Evolutionary conservation across 1,140 invertebrate genomes (phyloP), one percentile per base, ranked within the genome.

Genomic region (Zaprionus taronus): DNA sequence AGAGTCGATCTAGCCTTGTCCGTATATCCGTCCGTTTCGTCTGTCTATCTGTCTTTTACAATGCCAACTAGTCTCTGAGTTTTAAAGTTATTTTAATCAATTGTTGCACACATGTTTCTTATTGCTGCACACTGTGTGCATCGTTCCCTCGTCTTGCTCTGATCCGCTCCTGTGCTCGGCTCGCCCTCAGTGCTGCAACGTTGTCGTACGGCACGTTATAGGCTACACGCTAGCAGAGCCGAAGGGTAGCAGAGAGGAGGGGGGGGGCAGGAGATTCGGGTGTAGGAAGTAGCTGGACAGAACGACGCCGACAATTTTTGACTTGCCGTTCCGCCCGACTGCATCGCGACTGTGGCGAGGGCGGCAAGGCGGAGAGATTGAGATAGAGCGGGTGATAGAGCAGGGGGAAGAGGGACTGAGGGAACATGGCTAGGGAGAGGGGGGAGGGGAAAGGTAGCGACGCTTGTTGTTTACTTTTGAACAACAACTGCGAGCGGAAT

Each of bases 321-420:
- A 89, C 74, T 87, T 81, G 79, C 72, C 78, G 84, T 77, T 81
- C 58, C 81, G 84, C 81, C 73, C 79, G 74, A 89, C 68, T 87
- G 73, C 68, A 76, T 28, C 61, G 55, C 65, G 51, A 62, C 65
- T 62, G 17, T 28, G 49, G 2, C 71, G 4, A 17, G 20, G 47
- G 6, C 14, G 36, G 22, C 26, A 1, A 26, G 0, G 7, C 12
- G 22, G 12, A 57, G 28, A 28, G 20, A 53, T 6, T 36, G 17
- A 15, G 38, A n/a, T 38, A 44, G 26, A 31, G 6, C 41, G n/a
- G 11, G 14, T 28, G 5, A 28, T 6, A 28, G 6, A 7, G 7
- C 28, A 2, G n/a, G 11, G 3, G 15, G 1, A n/a, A 7, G 15
- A 5, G 22, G 26, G 15, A 12, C 20, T 26, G 14, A 4, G 12